Base-by-base conservation (phyloP, 2,888 invertebrate species). In the Hyppa rectilinea region DNA sequence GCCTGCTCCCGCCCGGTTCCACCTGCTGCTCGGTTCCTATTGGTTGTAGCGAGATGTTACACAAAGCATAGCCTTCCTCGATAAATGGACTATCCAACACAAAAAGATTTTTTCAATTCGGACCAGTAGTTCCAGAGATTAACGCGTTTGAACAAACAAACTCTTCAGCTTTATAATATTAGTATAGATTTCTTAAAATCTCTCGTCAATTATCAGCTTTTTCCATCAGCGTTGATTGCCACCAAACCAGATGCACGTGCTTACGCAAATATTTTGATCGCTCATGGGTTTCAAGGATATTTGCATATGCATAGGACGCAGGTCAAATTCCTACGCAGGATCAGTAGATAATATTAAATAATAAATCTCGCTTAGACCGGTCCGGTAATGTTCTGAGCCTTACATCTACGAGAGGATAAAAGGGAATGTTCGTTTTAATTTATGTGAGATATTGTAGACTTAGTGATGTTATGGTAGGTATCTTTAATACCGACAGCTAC, bases 281-380 rank as follows among this genome's bases (percentile, higher is more conserved):
- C 75, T 64, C 26, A 60, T 63, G 45, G 4, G 55, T 38, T 66
- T 66, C 66, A 78, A 67, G 80, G 52, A 56, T 52, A 79, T 75
- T 70, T 79, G 60, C 75, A 78, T 75, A 75, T 64, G 66, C 60
- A 70, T 66, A 49, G 62, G 49, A 56, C 47, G 38, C 40, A 71
- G 66, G 80, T 75, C 60, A 80, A 67, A 80, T 75, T 80, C 75
- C 75, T 65, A 62, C n/a, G 53, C 40, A 29, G 63, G 75, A 70
- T 80, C 55, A 56, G 36, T 52, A 60, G 63, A 67, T 79, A 79
- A 63, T 66, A 69, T 38, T 56, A 56, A 70, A 75, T 80, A 64
- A 61, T 80, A 67, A 67, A 67, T 80, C 66, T 64, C 38, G 36
- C 56, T 56, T 75, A 66, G 62, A 75, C 62, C 63, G 36, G 78